Evolutionary conservation across 2,888 invertebrate species (phyloP).

Genomic region (Palloptera scutellata): DNA sequence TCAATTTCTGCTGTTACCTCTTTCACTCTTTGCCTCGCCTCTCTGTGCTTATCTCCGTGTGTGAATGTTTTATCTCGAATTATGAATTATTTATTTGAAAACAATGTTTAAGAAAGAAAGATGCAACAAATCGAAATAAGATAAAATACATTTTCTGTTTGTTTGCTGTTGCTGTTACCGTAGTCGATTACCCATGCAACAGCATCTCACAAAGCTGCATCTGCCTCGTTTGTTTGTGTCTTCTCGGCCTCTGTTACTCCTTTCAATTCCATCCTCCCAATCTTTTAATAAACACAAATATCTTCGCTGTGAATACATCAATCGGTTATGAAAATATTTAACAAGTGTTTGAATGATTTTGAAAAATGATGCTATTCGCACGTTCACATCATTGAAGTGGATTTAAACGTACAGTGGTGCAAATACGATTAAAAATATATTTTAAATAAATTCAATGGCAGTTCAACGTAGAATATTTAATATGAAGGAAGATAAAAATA

Average conservation of each 20-base stretch:
- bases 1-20: slow-evolving; percentile 1
- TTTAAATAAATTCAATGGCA: too few species aligned
- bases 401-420: slow-evolving; percentile 24
- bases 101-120: background rate
- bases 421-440: background rate
- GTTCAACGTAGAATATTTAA: too few species aligned
- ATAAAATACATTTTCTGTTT: background rate
- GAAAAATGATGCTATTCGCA: slow-evolving; percentile 58
- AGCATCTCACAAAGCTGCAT: background rate
- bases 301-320: slow-evolving; percentile 32
- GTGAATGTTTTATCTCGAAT: slow-evolving; percentile 5
- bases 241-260: too few species aligned
- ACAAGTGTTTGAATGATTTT: slow-evolving; percentile 62
- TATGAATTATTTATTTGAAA: slow-evolving; percentile 25
- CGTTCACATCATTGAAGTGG: slow-evolving; percentile 23
- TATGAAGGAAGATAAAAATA: too few species aligned
- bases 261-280: background rate
- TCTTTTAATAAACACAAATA: slow-evolving; percentile 26
- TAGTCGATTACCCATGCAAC: background rate
- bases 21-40: background rate
- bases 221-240: background rate
- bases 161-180: slow-evolving; percentile 6
- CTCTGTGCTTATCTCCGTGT: background rate
- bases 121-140: slow-evolving; percentile 20
- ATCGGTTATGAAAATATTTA: slow-evolving; percentile 51